Evolutionary conservation across 2,888 invertebrate species (phyloP), one percentile per base, ranked within the genome.

Genomic region (Entomobrya multifasciata): DNA sequence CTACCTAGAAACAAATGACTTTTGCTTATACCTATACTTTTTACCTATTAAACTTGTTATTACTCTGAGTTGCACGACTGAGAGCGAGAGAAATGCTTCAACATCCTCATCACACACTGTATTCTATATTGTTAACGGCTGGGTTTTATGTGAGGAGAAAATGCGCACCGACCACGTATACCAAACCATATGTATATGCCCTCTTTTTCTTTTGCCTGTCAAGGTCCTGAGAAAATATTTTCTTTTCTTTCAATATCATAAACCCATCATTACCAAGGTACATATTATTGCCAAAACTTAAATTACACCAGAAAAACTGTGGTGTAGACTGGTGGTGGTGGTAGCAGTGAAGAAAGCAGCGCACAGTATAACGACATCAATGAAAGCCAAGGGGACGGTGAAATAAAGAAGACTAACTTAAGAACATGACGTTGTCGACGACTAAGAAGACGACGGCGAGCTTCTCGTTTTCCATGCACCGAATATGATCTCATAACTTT

Each of bases 401-500:
- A 52, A 72, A n/a, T n/a, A 49, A 49, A 67, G 44, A 57, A 20
- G 57, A 49, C 15, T n/a, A n/a, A n/a, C n/a, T n/a, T n/a, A n/a
- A n/a, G 49, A 57, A 22, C 22, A 49, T 5, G 49, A 49, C 15
- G 49, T 11, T 13, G 49, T 8, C 11, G 41, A 41, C 11, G 41
- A 41, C 41, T n/a, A n/a, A n/a, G n/a, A n/a, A n/a, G 41, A 62
- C 62, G 30, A 57, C 62, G 78, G 62, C 47, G 62, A 57, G 30
- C 41, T 44, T 78, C 44, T 78, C 47, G 27, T 41, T 60, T 36
- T 25, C 62, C 49, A 20, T 67, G 60, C 65, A 20, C 25, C 62
- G 36, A 81, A 27, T 74, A 67, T 78, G 84, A 84, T 84, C 84
- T 70, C 84, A 84, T 84, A 84, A 84, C 84, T 84, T 84, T 84